Evolutionary conservation across 2,113 vertebrate genomes (phyloP).

Genomic region (Scartelaos histophorus): DNA sequence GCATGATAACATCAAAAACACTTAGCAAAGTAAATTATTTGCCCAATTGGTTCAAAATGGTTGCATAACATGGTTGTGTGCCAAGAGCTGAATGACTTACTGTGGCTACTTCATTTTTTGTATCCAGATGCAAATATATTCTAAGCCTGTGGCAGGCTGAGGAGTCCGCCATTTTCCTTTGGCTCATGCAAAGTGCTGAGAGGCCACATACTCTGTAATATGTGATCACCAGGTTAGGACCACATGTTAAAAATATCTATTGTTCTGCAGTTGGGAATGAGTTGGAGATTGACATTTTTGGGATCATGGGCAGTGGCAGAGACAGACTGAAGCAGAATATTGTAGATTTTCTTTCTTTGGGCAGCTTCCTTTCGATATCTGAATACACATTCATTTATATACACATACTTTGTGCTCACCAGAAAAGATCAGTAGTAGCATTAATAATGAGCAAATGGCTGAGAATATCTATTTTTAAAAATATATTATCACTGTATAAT

Average conservation of each 20-base stretch:
- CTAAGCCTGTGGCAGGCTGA: background rate
- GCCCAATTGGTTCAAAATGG: background rate
- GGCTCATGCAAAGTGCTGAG: conserved; percentile 41
- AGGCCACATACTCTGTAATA: background rate
- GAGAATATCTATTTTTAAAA: too few relatives aligned
- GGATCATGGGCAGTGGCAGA: background rate
- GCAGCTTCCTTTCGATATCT: too few relatives aligned
- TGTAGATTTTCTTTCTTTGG: too few relatives aligned
- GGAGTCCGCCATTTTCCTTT: conserved; percentile 23
- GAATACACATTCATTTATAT: too few relatives aligned
- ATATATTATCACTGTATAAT: too few relatives aligned
- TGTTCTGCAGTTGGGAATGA: background rate
- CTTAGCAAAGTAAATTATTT: background rate
- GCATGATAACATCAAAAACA: background rate
- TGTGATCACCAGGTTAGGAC: too few relatives aligned
- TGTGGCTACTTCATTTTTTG: conserved; percentile 17
- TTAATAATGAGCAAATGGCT: too few relatives aligned
- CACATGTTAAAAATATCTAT: background rate
- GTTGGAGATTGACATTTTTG: background rate
- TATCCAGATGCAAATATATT: conserved; percentile 49
- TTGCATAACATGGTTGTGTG: conserved; percentile 3
- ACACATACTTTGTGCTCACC: too few relatives aligned
- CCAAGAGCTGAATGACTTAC: conserved; percentile 8
- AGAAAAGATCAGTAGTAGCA: background rate
- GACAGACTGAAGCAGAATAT: background rate